A percentile compares a stretch with the other conserved stretches of the same genome.
Conservation (phyloP, 1,140 invertebrate species). For the Centruroides vittatus region DNA sequence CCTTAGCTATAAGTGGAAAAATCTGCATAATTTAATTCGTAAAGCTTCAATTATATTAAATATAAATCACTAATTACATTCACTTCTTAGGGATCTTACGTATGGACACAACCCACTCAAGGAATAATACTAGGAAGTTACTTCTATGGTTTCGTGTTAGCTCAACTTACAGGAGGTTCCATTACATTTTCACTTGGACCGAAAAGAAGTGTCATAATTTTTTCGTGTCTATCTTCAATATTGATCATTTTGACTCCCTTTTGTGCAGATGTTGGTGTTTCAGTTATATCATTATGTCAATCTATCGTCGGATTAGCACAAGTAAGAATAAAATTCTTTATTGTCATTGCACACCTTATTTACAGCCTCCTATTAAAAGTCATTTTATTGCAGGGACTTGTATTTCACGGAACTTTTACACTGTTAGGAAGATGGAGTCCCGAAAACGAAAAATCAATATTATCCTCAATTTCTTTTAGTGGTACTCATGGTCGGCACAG, state of each 20-base stretch:
- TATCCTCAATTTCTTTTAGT: neutral
- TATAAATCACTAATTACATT: too few species aligned
- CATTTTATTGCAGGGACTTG: neutral
- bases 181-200: slow-evolving; percentile 59
- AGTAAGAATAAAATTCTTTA: slow-evolving; percentile 16
- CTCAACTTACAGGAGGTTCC: slow-evolving; percentile 62
- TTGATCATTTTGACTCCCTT: slow-evolving; percentile 67
- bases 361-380: neutral
- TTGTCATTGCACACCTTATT: too few species aligned
- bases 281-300: slow-evolving; percentile 26
- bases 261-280: slow-evolving; percentile 32
- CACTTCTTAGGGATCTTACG: slow-evolving; percentile 44
- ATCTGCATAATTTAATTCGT: too few species aligned
- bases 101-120: slow-evolving; percentile 60
- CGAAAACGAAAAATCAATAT: neutral
- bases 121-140: slow-evolving; percentile 65
- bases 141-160: slow-evolving; percentile 70
- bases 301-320: slow-evolving; percentile 29
- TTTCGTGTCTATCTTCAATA: slow-evolving; percentile 61
- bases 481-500: slow-evolving; percentile 2
- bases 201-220: slow-evolving; percentile 67
- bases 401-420: neutral
- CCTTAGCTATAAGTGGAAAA: too few species aligned
- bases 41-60: too few species aligned
- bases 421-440: neutral